These are phyloP conservation scores for Drosophila mayaguana DNA, from an alignment of 2,888 invertebrate species.

Conservation along the genomic window DNA sequence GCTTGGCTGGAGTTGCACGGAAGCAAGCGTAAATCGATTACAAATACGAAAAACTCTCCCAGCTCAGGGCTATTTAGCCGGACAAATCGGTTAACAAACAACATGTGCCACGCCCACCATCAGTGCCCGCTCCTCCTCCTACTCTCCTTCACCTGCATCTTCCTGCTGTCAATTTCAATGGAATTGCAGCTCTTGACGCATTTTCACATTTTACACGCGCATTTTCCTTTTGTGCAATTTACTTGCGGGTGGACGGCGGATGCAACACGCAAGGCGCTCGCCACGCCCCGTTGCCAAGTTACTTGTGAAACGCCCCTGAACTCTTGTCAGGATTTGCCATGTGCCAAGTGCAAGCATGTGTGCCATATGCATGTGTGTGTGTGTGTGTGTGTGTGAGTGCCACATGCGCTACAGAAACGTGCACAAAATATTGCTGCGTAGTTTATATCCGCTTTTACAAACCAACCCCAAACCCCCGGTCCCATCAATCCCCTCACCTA, in stretches of 20 bases:
- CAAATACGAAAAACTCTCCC: not conserved
- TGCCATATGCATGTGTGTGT: slow-evolving; percentile 1
- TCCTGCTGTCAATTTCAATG: slow-evolving; percentile 37
- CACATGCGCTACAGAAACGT: slow-evolving; percentile 53
- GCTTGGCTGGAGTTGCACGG: not conserved
- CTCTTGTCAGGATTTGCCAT: slow-evolving; percentile 64
- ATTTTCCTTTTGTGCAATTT: slow-evolving; percentile 60
- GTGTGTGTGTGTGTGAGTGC: slow-evolving; percentile 12
- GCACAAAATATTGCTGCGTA: slow-evolving; percentile 69
- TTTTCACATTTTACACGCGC: slow-evolving; percentile 58
- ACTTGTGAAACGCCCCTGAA: slow-evolving; percentile 63
- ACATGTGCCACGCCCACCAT: not conserved
- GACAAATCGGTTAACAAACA: slow-evolving; percentile 16
- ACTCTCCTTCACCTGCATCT: not conserved
- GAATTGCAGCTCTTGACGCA: slow-evolving; percentile 54
- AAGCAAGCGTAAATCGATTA: slow-evolving; percentile 1
- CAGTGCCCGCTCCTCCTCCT: not conserved
- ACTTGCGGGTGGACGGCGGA: slow-evolving; percentile 32
- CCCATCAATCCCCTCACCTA: not conserved
- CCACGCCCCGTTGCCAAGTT: slow-evolving; percentile 31
- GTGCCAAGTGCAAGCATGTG: slow-evolving; percentile 31
- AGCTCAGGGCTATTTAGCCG: slow-evolving; percentile 2
- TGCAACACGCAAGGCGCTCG: slow-evolving; percentile 27
- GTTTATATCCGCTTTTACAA: slow-evolving; percentile 45
- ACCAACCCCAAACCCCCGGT: slow-evolving; percentile 12